phyloP scores from a whole-genome alignment of 2,888 invertebrate species.

The Blastobasis adustella region DNA sequence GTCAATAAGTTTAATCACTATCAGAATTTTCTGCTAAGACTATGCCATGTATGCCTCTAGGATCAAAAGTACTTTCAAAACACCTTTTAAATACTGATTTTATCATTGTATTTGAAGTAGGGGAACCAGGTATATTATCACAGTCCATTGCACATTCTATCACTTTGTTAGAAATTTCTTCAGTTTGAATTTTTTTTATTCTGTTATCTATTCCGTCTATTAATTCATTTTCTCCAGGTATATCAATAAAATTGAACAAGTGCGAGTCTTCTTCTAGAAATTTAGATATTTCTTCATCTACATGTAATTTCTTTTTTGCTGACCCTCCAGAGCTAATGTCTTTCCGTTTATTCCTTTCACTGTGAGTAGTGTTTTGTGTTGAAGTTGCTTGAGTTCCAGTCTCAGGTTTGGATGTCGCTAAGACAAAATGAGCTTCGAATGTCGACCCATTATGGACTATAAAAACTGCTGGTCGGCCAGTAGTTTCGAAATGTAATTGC shows the following conservation, averaged over 20 bases:
- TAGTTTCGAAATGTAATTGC: slow-evolving; percentile 82
- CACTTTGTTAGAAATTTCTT: slow-evolving; percentile 19
- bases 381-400: slow-evolving; percentile 48
- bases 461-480: slow-evolving; percentile 86
- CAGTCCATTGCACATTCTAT: slow-evolving; percentile 34
- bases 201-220: slow-evolving; percentile 14
- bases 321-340: slow-evolving; percentile 27
- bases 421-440: slow-evolving; percentile 86
- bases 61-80: slow-evolving; percentile 82
- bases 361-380: slow-evolving; percentile 51
- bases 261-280: slow-evolving; percentile 66
- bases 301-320: slow-evolving; percentile 51
- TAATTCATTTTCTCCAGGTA: slow-evolving; percentile 39
- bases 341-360: slow-evolving; percentile 42
- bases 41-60: slow-evolving; percentile 71
- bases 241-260: slow-evolving; percentile 62
- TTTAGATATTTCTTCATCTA: slow-evolving; percentile 50
- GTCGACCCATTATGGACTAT: slow-evolving; percentile 81
- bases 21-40: slow-evolving; percentile 84
- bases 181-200: slow-evolving; percentile 14
- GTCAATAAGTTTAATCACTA: slow-evolving; percentile 53
- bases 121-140: slow-evolving; percentile 76
- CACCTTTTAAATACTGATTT: slow-evolving; percentile 82
- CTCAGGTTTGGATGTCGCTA: slow-evolving; percentile 83
- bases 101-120: slow-evolving; percentile 74